Evolutionary conservation across 2,888 invertebrate genomes (phyloP), one percentile per base, ranked within the genome.

Genomic region (Muschampia plurimacula): DNA sequence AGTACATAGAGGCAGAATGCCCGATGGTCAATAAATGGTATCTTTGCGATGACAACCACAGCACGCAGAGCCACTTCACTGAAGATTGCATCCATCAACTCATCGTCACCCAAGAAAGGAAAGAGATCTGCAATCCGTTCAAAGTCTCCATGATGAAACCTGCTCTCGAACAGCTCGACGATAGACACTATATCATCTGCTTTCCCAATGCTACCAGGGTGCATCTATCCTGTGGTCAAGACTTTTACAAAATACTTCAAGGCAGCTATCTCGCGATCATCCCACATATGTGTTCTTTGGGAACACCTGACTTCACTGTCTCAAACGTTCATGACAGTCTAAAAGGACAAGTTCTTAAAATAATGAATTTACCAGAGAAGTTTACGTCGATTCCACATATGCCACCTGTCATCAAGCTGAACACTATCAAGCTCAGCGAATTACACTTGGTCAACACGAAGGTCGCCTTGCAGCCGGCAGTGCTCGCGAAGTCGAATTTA

Each of bases 1-100:
- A 68, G 74, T 74, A 75, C 74, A 77, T 78, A 52, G 76, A 76
- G 76, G 41, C 76, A 64, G 76, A 77, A 77, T 76, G 76, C 57
- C 75, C 77, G 75, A 77, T 73, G 69, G 52, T 68, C 22, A 74
- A 63, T 36, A 71, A 69, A 28, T 71, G 57, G 71, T 75, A 73
- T 49, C 66, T 78, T 13, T 78, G 76, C 62, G 74, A 78, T 13
- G 22, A 57, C 57, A 22, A 57, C 28, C 28, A 57, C 3, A 28
- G 28, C 22, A 28, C 10, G 57, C 57, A 57, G 57, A 28, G 22
- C 9, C 49, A 49, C 49, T 49, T n/a, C 6, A 49, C 49, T 49
- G 49, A 49, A n/a, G 57, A 57, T 28, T 57, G 57, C 4, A 57
- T 57, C 22, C 28, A 57, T 22, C 57, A 28, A 57, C 28, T 57